Conservation (phyloP, 2,888 invertebrate genomes). For the Limnephilus marmoratus region DNA sequence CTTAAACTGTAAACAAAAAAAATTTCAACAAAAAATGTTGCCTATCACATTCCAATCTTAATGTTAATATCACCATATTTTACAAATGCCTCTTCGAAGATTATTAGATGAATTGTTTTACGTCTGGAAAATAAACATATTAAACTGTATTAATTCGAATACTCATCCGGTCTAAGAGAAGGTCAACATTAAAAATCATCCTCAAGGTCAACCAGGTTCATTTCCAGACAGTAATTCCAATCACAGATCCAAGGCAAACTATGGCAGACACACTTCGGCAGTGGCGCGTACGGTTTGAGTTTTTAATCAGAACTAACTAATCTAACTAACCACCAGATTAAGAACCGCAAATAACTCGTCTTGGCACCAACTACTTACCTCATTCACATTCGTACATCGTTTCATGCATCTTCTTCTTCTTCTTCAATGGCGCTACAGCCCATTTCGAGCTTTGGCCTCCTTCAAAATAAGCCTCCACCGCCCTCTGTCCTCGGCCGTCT, state of each 20-base stretch:
- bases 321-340: too few species aligned
- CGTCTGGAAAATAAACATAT: neutral
- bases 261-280: neutral
- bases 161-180: neutral
- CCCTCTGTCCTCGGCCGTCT: too few species aligned
- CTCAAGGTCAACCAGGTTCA: constrained; percentile 13
- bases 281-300: too few species aligned
- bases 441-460: too few species aligned
- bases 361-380: too few species aligned
- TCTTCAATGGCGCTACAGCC: too few species aligned
- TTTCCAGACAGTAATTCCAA: constrained; percentile 2
- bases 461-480: too few species aligned
- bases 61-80: neutral
- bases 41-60: neutral
- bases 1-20: neutral
- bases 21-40: neutral
- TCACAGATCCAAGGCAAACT: constrained; percentile 12
- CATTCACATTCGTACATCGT: too few species aligned
- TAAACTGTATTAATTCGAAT: neutral
- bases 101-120: neutral
- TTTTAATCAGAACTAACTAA: too few species aligned
- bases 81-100: neutral
- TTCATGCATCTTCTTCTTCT: too few species aligned
- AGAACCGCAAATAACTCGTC: too few species aligned
- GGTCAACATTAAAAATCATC: constrained; percentile 15